A percentile compares a stretch with the other conserved stretches of the same genome.
Conservation (phyloP, 2,797 vertebrate genomes). For the Peromyscus eremicus region DNA sequence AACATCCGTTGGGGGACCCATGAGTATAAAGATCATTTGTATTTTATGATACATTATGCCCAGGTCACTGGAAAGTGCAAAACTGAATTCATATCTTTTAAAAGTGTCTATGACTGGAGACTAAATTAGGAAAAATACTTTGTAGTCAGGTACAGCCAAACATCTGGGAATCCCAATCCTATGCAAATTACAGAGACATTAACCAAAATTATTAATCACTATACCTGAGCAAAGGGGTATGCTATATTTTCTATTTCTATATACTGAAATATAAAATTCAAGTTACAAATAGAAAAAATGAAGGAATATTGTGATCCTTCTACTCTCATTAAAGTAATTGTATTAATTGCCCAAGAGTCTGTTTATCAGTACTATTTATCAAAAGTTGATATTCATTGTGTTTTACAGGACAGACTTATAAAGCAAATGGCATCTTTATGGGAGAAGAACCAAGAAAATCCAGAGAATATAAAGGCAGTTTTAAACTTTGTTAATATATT, state of each 20-base stretch:
- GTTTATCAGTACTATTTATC: no score
- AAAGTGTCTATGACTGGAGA: neutral
- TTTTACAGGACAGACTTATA: neutral
- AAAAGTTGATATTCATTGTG: no score
- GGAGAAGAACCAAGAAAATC: neutral
- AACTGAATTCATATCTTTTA: neutral
- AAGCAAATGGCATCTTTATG: constrained; percentile 2
- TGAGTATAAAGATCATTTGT: no score
- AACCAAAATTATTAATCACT: neutral
- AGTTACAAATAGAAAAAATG: neutral
- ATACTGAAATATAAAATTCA: neutral
- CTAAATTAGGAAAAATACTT: neutral
- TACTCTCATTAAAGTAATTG: no score
- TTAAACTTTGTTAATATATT: no score
- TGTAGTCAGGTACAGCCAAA: neutral
- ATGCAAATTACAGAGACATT: neutral
- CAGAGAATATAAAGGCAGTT: neutral
- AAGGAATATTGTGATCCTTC: no score
- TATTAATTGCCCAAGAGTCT: no score
- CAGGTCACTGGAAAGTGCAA: no score
- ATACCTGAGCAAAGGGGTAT: neutral
- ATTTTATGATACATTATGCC: no score
- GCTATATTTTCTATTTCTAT: no score
- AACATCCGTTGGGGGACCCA: no score
- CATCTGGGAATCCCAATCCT: neutral